Conservation (phyloP, 2,797 vertebrate genomes). For the Peromyscus melanophrys region DNA sequence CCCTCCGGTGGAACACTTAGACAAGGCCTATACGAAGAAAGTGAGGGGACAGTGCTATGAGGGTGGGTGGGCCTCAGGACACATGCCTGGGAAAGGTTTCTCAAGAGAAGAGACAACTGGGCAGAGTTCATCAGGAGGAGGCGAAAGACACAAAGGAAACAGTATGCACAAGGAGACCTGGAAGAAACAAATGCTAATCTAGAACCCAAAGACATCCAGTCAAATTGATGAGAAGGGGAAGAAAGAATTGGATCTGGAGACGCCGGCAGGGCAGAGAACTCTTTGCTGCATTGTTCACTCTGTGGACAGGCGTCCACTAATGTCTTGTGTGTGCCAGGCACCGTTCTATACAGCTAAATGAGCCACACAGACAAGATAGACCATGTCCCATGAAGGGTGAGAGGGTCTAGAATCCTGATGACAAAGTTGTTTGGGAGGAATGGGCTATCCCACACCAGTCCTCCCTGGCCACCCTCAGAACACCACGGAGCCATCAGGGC, state of each 20-base stretch:
- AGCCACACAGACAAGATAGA: not conserved
- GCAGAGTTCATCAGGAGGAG: not conserved
- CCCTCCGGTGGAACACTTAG: not conserved
- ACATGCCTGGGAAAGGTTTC: not conserved
- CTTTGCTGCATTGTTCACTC: not conserved
- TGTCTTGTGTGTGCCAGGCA: not conserved
- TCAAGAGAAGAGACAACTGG: not conserved
- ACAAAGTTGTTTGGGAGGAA: not conserved
- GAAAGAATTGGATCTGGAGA: not conserved
- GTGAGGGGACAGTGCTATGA: not conserved
- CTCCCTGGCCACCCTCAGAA: not conserved
- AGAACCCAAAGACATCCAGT: not conserved
- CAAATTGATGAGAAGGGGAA: not conserved
- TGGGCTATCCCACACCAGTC: no score
- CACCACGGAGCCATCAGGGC: slow-evolving; percentile 33
- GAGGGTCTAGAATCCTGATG: not conserved
- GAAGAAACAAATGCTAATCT: not conserved
- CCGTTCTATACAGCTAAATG: not conserved
- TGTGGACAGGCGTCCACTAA: not conserved
- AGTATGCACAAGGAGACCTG: not conserved
- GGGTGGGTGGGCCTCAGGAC: no score
- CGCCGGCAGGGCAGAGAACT: not conserved
- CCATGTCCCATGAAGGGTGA: not conserved
- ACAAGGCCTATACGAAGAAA: not conserved
- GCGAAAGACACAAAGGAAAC: not conserved